Evolutionary conservation across 2,797 vertebrate species (phyloP).

Genomic region (Coregonus suidteri): DNA sequence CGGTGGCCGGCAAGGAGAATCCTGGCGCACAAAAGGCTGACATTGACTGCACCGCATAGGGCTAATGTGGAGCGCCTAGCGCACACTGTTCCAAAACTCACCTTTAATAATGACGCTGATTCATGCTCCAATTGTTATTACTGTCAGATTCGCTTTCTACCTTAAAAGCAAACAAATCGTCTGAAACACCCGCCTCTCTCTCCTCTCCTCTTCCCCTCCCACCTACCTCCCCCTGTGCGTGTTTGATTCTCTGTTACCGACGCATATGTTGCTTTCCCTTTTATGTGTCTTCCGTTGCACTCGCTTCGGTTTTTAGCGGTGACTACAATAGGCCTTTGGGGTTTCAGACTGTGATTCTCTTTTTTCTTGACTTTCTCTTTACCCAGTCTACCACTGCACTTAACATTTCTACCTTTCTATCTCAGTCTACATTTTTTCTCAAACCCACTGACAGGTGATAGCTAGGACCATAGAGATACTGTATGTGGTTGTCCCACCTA

Average conservation of each 20-base stretch:
- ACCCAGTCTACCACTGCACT: not conserved
- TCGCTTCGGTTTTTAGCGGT: too few species aligned
- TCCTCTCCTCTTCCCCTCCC: not conserved
- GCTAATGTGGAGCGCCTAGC: not conserved
- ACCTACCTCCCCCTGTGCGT: not conserved
- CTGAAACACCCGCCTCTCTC: not conserved
- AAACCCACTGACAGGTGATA: not conserved
- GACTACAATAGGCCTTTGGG: too few species aligned
- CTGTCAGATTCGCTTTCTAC: conserved; percentile 2
- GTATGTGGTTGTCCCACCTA: too few species aligned
- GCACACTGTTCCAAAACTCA: not conserved
- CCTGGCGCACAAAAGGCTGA: too few species aligned
- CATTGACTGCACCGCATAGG: not conserved
- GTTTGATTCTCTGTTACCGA: not conserved
- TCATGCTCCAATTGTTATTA: conserved; percentile 8
- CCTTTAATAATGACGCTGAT: conserved; percentile 9
- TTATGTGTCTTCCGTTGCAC: not conserved
- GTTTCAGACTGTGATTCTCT: too few species aligned
- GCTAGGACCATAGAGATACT: not conserved
- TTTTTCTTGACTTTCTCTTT: not conserved
- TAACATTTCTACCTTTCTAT: not conserved
- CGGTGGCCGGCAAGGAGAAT: not conserved
- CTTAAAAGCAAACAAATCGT: conserved; percentile 13
- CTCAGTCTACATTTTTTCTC: not conserved
- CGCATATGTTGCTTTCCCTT: not conserved